phyloP scores from a whole-genome alignment of 2,888 invertebrate genomes.

The Listrodromus nycthemerus region DNA sequence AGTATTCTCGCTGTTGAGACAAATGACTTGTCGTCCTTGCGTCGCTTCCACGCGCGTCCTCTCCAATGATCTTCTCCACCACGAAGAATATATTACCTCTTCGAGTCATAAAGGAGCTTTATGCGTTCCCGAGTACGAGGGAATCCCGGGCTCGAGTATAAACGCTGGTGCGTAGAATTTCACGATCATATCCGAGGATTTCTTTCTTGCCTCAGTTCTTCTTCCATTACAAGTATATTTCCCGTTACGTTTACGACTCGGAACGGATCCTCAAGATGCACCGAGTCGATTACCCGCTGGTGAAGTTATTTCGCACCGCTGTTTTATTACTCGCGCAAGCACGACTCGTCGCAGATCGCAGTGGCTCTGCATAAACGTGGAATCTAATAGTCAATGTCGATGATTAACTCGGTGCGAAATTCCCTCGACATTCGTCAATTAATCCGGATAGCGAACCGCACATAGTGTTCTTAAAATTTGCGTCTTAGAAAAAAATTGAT shows the following conservation, averaged over 20 bases:
- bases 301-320: conserved; percentile 10
- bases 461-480: not conserved
- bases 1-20: not conserved
- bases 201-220: conserved; percentile 23
- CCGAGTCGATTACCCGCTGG: not conserved
- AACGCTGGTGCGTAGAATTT: not conserved
- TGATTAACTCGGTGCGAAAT: too few relatives aligned
- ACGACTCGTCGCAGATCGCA: conserved; percentile 10
- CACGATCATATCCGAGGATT: conserved; percentile 43
- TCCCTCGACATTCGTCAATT: too few relatives aligned
- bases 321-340: conserved; percentile 14
- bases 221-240: conserved; percentile 40
- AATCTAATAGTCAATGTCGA: not conserved
- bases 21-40: not conserved
- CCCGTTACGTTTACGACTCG: conserved; percentile 41
- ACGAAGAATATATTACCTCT: not conserved
- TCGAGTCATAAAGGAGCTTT: conserved; percentile 1
- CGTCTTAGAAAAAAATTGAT: not conserved
- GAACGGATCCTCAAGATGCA: conserved; percentile 35
- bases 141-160: not conserved
- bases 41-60: not conserved
- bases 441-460: too few relatives aligned
- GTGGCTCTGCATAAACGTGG: conserved; percentile 18
- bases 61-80: not conserved
- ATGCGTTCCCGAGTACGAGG: not conserved